Base-by-base conservation (phyloP, 1,140 invertebrate genomes). In the Goniozus legneri region DNA sequence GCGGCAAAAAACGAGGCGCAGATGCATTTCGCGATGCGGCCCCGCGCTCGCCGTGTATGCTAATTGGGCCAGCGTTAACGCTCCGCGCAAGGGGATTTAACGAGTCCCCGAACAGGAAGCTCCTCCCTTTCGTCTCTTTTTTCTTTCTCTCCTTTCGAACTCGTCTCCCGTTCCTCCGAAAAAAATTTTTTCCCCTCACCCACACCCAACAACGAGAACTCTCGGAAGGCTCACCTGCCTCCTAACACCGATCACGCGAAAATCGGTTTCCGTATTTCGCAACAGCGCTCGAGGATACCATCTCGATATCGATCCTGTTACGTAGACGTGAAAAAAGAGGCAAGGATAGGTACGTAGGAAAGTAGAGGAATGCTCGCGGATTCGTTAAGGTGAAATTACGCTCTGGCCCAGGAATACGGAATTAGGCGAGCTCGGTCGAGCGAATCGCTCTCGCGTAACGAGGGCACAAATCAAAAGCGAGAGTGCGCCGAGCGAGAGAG, bases 31-130 rank as follows among this genome's bases (percentile, higher is more conserved):
- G 64, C 66, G 60, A 60, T 60, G 64, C 67, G 65, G 64, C 56
- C 62, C 52, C 44, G n/a, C 38, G 34, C 52, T 56, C 56, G 46
- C 49, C 51, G 51, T 60, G 67, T 71, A 73, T 71, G 71, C 71
- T 74, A 74, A 74, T 74, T 74, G 70, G 69, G 62, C 63, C 65
- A 66, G 54, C 66, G 67, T 69, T 71, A 67, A 60, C 65, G 61
- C 60, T 65, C 36, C 2, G 8, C 8, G 13, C 21, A 7, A 20
- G 15, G 54, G 59, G 67, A 70, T 68, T 68, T 72, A 72, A 72
- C 65, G 66, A 74, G 67, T 58, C 62, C 38, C 50, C 56, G 56
- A 64, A 67, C 63, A 65, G 58, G 60, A 61, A 62, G 58, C 57
- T 60, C 52, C 55, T 56, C 53, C 44, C 8, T n/a, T 22, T 27